A percentile compares a stretch with the other conserved stretches of the same genome.
Conservation (phyloP, 2,797 vertebrate species). For the Cossypha dichroa region DNA sequence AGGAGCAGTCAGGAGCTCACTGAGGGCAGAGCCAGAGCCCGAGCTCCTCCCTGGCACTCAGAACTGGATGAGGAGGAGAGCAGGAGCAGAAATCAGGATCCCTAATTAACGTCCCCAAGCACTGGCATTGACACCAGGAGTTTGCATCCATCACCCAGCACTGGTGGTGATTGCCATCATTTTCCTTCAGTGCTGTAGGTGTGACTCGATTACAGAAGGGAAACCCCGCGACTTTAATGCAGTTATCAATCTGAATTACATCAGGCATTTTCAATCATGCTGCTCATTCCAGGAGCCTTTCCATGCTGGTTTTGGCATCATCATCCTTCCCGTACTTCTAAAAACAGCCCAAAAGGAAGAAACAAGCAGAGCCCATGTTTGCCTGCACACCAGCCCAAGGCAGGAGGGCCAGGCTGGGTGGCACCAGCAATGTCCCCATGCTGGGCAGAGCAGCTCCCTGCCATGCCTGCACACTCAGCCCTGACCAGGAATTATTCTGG, state of each 20-base stretch:
- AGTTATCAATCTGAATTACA: slow-evolving; percentile 48
- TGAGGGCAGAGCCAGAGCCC: fast-evolving
- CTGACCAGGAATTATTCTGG: not conserved
- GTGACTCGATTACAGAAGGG: not conserved
- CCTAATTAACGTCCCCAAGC: not conserved
- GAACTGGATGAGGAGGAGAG: fast-evolving
- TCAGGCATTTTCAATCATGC: not conserved
- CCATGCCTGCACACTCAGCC: fast-evolving
- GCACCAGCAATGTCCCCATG: fast-evolving
- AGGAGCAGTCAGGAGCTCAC: not conserved
- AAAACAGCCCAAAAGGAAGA: not conserved
- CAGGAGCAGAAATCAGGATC: not conserved
- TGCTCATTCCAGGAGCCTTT: not conserved
- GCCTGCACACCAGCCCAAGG: fast-evolving
- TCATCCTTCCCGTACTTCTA: not conserved
- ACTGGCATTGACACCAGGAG: not conserved
- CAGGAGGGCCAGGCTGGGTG: not conserved
- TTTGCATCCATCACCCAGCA: not conserved
- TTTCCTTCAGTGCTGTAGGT: not conserved
- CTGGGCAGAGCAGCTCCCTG: not conserved
- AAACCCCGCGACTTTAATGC: not conserved
- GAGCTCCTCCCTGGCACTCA: fast-evolving
- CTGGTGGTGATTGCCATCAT: not conserved
- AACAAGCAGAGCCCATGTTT: fast-evolving
- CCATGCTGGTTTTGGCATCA: not conserved